Evolutionary conservation across 2,797 vertebrate genomes (phyloP), one percentile per base, ranked within the genome.

Genomic region (Orientallactaga sibirica): DNA sequence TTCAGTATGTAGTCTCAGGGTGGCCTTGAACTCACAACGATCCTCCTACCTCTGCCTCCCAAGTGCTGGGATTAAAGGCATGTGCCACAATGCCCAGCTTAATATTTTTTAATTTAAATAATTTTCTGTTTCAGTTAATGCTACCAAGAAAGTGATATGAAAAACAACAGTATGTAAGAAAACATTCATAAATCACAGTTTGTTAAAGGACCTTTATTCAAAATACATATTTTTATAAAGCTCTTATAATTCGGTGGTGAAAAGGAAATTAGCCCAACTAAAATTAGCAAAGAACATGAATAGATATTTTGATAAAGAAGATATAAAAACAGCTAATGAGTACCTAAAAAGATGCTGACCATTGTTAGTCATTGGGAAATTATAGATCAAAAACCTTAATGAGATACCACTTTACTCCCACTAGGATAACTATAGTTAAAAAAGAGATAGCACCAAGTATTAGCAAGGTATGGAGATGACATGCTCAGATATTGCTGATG

Each of bases 301-400:
- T 41, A 88, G 18, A 43, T 19, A 70, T 71, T 90, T 93, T 22
- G 37, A 25, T 48, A 77, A 68, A 86, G 55, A 88, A 88, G 14
- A 84, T 75, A 93, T 55, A 91, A 18, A 91, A 70, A 75, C 3
- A 70, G 22, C 22, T n/a, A 79, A 52, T 88, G 89, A 86, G 22
- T 20, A 52, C 18, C 76, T 64, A 7, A 83, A 96, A 93, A 83
- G 48, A 71, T 62, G 37, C 15, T 80, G 37, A 93, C 83, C 18
- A 86, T 76, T 77, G 71, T 43, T 75, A 61, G 24, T 82, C 12
- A 64, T 88, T 86, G 80, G 58, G 25, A n/a, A 94, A 92, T 85
- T 52, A n/a, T n/a, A 92, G 81, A 91, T 74, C 9, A 92, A 95
- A 78, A 95, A 74, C 37, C 29, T 87, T 33, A 88, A 16, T 77